Conservation (phyloP, 2,888 invertebrate genomes). For the Hirtodrosophila alboralis region DNA sequence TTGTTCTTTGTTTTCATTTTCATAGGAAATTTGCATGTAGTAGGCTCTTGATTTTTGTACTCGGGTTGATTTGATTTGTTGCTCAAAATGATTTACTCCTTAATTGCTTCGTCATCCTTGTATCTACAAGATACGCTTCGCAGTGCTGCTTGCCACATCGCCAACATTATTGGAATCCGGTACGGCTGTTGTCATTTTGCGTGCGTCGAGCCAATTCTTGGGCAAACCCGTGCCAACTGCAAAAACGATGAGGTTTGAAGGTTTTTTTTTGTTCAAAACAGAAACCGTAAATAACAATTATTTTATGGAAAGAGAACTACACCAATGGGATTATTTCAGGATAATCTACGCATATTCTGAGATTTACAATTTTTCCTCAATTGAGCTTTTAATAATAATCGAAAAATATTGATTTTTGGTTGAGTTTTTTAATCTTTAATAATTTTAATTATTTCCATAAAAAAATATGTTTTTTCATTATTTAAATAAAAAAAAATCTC, state of each 20-base stretch:
- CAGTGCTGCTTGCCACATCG: constrained; percentile 71
- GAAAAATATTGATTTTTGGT: too few species aligned
- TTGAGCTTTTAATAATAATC: too few species aligned
- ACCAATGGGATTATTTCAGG: too few species aligned
- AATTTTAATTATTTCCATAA: too few species aligned
- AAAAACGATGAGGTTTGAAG: constrained; percentile 47
- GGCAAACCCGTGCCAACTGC: constrained; percentile 74
- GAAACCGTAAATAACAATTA: too few species aligned
- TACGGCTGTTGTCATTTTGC: constrained; percentile 49
- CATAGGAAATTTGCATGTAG: constrained; percentile 10
- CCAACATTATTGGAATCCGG: constrained; percentile 65
- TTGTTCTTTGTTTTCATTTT: constrained; percentile 7
- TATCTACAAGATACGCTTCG: constrained; percentile 65
- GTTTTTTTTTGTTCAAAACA: too few species aligned
- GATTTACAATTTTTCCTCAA: too few species aligned
- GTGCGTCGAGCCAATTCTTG: constrained; percentile 61
- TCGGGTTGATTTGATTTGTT: constrained; percentile 18
- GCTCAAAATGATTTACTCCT: neutral
- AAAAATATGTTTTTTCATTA: too few species aligned
- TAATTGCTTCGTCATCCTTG: constrained; percentile 22
- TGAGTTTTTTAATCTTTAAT: too few species aligned
- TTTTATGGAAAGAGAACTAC: too few species aligned
- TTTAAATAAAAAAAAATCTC: too few species aligned
- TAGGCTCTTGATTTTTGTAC: constrained; percentile 49
- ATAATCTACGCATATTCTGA: too few species aligned